These are phyloP conservation scores for Chinchilla lanigera DNA, from an alignment of 2,113 vertebrate species.

Conservation along the genomic window DNA sequence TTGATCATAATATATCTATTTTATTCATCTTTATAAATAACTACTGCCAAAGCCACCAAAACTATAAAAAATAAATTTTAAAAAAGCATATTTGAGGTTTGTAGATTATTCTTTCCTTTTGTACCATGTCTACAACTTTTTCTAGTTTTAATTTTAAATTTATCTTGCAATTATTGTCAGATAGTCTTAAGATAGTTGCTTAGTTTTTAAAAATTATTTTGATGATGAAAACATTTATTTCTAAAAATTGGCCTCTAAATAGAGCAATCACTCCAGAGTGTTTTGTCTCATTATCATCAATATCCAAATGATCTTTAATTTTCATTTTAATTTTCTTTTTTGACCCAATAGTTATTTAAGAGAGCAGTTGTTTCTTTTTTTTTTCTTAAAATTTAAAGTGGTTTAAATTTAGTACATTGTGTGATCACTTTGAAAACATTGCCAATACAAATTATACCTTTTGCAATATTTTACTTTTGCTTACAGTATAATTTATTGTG, in stretches of 20 bases:
- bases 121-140: not conserved
- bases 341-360: not conserved
- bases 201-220: not conserved
- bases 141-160: conserved; percentile 22
- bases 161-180: conserved; percentile 37
- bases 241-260: not conserved
- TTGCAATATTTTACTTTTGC: conserved; percentile 6
- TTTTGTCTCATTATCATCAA: conserved; percentile 17
- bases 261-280: not conserved
- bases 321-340: conserved; percentile 30
- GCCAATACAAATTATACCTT: not conserved
- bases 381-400: not conserved
- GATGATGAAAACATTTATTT: conserved; percentile 27
- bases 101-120: conserved; percentile 6
- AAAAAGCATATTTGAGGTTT: not conserved
- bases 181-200: not conserved
- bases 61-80: not conserved
- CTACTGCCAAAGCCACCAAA: not conserved
- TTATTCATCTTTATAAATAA: not conserved
- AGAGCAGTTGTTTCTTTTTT: not conserved
- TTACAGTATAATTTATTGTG: not conserved
- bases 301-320: not conserved
- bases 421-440: not conserved
- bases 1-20: not conserved
- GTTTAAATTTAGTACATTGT: not conserved